Base-by-base conservation (phyloP, 2,797 vertebrate genomes). In the Sebastes baramenuke region DNA sequence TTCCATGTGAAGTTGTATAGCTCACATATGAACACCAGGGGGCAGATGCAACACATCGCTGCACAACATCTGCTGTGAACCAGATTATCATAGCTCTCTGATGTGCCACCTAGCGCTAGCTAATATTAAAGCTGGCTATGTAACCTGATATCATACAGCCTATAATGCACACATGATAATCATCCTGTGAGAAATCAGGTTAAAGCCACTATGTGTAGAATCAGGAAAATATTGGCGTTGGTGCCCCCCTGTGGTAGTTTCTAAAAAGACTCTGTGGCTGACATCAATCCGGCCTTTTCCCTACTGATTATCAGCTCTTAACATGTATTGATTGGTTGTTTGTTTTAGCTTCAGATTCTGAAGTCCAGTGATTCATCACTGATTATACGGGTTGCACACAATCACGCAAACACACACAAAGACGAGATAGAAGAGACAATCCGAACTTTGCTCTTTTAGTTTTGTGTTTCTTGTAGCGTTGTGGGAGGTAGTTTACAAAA, bases 381-480 rank as follows among this genome's bases (percentile, higher is more conserved):
- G 69, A 81, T 83, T 66, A 42, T 7, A 36, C 24, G 2, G 8
- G n/a, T 2, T 36, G 36, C 32, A 14, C 22, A 32, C 32, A 56
- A 29, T 52, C 34, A 16, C 36, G 20, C 1, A 27, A 70, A 67
- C 25, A 77, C 34, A 71, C n/a, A 52, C 58, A 80, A 42, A 54
- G 42, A 20, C 34, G 1, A 81, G 66, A 80, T 29, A 67, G 25
- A 69, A 32, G 18, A 70, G 68, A 85, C 69, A 46, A 64, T 52
- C 71, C 76, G 87, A 91, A 84, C 91, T 92, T 94, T 89, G 87
- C 69, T 85, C 81, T 85, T 64, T 76, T 72, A 80, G 73, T 56
- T 80, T 52, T 77, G 58, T 59, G 60, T 75, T 82, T 30, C 81
- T 75, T 72, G 66, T 68, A 16, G 49, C 6, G 54, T 59, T 38